These are phyloP conservation scores for Pocota personata DNA, from an alignment of 2,888 invertebrate species.

Conservation along the genomic window DNA sequence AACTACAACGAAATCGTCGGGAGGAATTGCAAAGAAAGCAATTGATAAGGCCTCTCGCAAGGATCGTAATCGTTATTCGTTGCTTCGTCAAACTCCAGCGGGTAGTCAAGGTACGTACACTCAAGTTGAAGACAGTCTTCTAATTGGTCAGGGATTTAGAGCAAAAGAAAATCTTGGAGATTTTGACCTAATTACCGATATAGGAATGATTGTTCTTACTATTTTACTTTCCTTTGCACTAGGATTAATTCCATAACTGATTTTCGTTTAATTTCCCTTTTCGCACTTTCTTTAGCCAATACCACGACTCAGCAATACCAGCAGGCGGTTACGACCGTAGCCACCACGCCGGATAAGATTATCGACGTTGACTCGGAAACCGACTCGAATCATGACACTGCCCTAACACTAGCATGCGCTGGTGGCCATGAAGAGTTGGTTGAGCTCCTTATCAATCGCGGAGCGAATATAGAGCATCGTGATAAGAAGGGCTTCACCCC, in stretches of 20 bases:
- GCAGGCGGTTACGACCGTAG: constrained; percentile 80
- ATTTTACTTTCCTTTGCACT: too few species aligned
- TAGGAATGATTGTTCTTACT: too few species aligned
- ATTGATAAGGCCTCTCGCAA: constrained; percentile 83
- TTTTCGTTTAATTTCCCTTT: neutral
- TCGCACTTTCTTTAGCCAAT: constrained; percentile 56
- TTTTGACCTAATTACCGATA: too few species aligned
- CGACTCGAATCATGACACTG: constrained; percentile 99
- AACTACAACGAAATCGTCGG: constrained; percentile 78
- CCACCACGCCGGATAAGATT: constrained; percentile 86
- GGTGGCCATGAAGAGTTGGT: constrained; percentile 98
- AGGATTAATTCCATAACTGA: neutral
- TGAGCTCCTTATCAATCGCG: constrained; percentile 93
- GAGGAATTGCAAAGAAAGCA: constrained; percentile 82
- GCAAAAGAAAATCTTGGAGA: too few species aligned
- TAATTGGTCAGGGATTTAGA: too few species aligned
- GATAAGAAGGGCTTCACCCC: constrained; percentile 99
- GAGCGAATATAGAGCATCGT: constrained; percentile 98
- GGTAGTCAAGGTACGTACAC: constrained; percentile 81
- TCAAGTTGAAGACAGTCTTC: neutral
- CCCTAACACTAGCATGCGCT: constrained; percentile 97
- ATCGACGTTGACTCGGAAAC: constrained; percentile 99
- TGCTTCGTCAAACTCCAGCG: constrained; percentile 81
- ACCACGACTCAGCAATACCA: constrained; percentile 78
- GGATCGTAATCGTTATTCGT: constrained; percentile 81